Conservation (phyloP, 2,888 invertebrate genomes). For the Drosophila limbata region DNA sequence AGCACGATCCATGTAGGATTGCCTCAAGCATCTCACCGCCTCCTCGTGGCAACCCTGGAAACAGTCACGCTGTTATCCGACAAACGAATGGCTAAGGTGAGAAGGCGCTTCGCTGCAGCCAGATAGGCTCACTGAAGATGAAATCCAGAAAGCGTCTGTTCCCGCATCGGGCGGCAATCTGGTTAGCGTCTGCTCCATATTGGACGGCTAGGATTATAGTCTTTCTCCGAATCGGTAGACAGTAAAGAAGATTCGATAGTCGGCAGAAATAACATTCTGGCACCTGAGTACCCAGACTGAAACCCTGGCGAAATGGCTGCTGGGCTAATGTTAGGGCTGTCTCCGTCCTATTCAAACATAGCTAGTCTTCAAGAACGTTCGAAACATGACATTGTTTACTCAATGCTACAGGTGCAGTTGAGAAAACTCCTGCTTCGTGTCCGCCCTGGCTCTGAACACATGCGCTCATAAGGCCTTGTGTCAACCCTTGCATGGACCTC, state of each 20-base stretch:
- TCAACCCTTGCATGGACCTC: too few species aligned
- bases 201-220: neutral
- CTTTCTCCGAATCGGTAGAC: neutral
- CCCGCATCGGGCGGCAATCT: too few species aligned
- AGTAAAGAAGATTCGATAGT: neutral
- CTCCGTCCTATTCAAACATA: neutral
- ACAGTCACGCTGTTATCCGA: neutral
- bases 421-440: neutral
- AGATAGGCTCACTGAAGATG: too few species aligned
- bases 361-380: neutral
- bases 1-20: neutral
- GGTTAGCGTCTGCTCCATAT: too few species aligned
- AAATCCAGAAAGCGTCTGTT: too few species aligned
- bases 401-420: neutral
- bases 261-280: neutral
- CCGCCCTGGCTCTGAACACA: too few species aligned
- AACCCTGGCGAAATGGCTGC: neutral
- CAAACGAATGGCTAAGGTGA: neutral
- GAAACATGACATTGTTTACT: neutral
- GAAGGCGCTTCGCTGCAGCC: neutral
- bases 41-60: neutral
- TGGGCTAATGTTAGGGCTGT: too few species aligned
- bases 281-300: neutral
- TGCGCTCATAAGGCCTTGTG: too few species aligned
- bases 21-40: neutral